Base-by-base conservation (phyloP, 2,888 invertebrate species). In the Heliconius ethilla region DNA sequence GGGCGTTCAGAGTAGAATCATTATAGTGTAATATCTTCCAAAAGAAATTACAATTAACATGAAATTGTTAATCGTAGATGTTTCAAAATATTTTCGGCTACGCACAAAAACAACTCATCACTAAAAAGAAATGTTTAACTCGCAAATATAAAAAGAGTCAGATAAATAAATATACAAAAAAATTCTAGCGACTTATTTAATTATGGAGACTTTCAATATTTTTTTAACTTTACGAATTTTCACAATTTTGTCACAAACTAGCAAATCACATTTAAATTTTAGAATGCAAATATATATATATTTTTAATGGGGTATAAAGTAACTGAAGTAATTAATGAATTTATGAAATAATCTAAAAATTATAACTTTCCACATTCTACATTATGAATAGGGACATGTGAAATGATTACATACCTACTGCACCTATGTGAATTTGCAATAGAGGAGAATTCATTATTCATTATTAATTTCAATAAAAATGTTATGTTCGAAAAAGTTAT, bases 1-100 rank as follows among this genome's bases (percentile, higher is more conserved):
- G 22, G 22, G 22, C 51, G 7, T 51, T 51, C 2, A 51, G 51
- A 51, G 51, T 51, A 51, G 22, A 51, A 51, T 51, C 51, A 40
- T 69, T 40, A 59, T 13, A 55, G 55, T 72, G 33, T 72, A 33
- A 55, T 59, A 59, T 59, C 72, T 13, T 72, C 55, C 18, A 72
- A n/a, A 33, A 15, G 7, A 15, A n/a, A 15, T 25, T 5, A 55
- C 15, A n/a, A 25, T 59, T 37, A 37, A 37, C 59, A 55, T 55
- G 22, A 29, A 51, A n/a, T 13, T 59, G 29, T 13, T n/a, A 59
- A 72, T 27, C 7, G 5, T 33, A 72, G 72, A 72, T 72, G 55
- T 59, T 72, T 29, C 2, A 59, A 10, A 27, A 55, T 70, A 55
- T 70, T 70, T 51, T 51, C 70, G n/a, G 55, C 55, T 1, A 27